phyloP scores from a whole-genome alignment of 2,797 vertebrate genomes.

The Falco rusticolus region DNA sequence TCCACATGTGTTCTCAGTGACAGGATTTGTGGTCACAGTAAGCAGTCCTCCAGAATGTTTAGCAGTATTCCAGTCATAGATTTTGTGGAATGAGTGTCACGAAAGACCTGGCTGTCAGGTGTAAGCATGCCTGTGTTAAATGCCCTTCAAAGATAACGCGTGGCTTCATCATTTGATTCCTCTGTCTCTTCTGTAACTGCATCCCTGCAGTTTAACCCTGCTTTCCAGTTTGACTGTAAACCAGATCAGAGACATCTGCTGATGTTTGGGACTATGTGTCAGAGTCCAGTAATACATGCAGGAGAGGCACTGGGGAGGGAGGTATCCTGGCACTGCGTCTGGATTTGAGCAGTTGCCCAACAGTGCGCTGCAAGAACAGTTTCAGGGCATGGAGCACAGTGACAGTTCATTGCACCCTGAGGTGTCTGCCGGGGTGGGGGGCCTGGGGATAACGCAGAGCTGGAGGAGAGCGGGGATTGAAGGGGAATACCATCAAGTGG shows the following conservation, averaged over 20 bases:
- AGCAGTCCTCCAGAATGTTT: neutral
- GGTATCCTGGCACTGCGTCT: rapidly evolving
- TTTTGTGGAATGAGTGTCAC: neutral
- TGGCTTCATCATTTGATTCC: neutral
- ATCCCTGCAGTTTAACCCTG: neutral
- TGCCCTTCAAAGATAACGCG: neutral
- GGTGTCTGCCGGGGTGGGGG: neutral
- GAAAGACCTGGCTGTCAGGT: neutral
- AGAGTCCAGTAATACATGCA: neutral
- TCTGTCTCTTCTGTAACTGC: neutral
- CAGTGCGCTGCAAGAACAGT: neutral
- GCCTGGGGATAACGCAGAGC: neutral
- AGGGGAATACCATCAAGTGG: neutral
- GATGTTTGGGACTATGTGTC: neutral
- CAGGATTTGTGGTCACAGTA: neutral
- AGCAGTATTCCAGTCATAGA: neutral
- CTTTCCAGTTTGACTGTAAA: neutral
- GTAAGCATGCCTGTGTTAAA: neutral
- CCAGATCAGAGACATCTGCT: neutral
- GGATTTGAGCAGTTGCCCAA: neutral
- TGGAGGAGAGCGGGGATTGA: neutral
- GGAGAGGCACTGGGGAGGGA: neutral
- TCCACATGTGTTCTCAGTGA: neutral
- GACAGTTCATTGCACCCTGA: neutral
- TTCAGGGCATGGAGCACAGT: neutral